phyloP scores from a whole-genome alignment of 92 coral and sea anemone species.

The Siderastrea siderea region DNA sequence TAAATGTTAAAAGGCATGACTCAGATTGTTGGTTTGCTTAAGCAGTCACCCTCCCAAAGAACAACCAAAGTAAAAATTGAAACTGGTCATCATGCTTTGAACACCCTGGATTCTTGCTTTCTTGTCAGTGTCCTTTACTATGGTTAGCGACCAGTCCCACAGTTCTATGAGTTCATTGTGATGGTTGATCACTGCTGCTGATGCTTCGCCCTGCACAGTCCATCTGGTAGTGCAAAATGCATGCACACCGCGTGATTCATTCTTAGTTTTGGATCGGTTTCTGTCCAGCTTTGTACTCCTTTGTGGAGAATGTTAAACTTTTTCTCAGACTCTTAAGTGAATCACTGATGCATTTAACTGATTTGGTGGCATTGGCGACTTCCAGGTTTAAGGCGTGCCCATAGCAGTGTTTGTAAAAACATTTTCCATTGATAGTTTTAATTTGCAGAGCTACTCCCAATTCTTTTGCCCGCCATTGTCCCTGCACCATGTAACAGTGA shows the following conservation, averaged over 20 bases:
- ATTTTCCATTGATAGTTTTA: conserved; percentile 60
- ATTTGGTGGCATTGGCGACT: conserved; percentile 59
- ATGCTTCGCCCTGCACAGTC: conserved; percentile 69
- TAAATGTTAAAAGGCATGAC: conserved; percentile 55
- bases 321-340: conserved; percentile 63
- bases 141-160: conserved; percentile 59
- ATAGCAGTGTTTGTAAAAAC: conserved; percentile 60
- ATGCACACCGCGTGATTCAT: conserved; percentile 48
- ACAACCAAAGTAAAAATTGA: conserved; percentile 54
- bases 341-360: conserved; percentile 50
- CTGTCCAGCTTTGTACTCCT: neutral
- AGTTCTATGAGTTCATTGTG: conserved; percentile 68
- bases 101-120: conserved; percentile 58
- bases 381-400: conserved; percentile 66
- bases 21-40: conserved; percentile 25
- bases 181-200: conserved; percentile 56
- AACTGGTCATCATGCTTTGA: neutral
- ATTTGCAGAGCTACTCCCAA: conserved; percentile 68
- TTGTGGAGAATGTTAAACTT: neutral
- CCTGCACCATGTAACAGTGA: conserved; percentile 62
- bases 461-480: conserved; percentile 59
- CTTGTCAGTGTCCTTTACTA: conserved; percentile 61
- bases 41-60: conserved; percentile 18
- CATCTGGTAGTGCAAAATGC: conserved; percentile 70
- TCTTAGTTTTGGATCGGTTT: neutral